These are phyloP conservation scores for Apodemia zela DNA, from an alignment of 2,888 invertebrate genomes.

Conservation along the genomic window DNA sequence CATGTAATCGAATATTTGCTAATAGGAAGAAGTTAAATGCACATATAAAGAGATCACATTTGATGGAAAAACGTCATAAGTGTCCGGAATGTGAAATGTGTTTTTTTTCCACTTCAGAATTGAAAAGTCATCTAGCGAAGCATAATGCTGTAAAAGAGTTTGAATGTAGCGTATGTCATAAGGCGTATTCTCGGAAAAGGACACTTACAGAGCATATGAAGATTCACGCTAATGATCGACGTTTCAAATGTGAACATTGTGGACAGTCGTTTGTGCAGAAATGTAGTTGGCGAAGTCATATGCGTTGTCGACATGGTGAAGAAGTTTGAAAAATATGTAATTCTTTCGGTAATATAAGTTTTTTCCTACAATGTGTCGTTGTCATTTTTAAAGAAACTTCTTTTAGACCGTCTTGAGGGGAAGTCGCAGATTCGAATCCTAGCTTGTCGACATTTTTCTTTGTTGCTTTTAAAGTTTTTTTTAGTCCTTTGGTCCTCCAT, in stretches of 20 bases:
- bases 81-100: slow-evolving; percentile 41
- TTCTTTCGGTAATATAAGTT: no score
- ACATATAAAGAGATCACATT: slow-evolving; percentile 46
- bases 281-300: slow-evolving; percentile 35
- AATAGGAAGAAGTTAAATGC: slow-evolving; percentile 35
- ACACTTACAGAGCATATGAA: slow-evolving; percentile 32
- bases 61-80: slow-evolving; percentile 40
- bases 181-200: slow-evolving; percentile 29
- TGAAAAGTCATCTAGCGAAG: slow-evolving; percentile 53
- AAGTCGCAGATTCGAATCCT: no score
- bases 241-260: slow-evolving; percentile 35
- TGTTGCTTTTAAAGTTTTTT: no score
- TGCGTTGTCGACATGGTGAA: slow-evolving; percentile 19
- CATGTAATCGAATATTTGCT: slow-evolving; percentile 39
- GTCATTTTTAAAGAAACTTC: no score
- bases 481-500: no score
- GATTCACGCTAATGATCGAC: slow-evolving; percentile 36
- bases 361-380: no score
- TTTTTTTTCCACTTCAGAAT: slow-evolving; percentile 47
- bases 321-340: no score
- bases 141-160: slow-evolving; percentile 51
- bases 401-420: no score
- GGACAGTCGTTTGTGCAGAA: slow-evolving; percentile 37
- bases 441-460: no score
- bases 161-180: slow-evolving; percentile 52